Percentiles rank a stretch among this genome's conserved stretches.
Conservation (phyloP, 2,797 vertebrate genomes). For the Falco concolor region DNA sequence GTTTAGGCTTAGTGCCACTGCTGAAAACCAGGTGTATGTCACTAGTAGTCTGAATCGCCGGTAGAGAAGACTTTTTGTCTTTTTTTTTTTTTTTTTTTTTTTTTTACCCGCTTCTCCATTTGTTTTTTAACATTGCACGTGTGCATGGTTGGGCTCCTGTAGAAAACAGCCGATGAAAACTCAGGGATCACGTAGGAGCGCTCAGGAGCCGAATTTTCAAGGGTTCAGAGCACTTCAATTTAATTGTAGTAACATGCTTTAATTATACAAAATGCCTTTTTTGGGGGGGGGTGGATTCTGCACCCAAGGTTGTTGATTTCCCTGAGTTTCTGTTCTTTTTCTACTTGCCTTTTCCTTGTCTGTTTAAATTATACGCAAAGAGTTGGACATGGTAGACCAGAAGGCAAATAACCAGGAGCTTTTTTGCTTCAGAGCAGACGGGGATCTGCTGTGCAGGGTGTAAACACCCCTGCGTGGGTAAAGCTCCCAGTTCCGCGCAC, state of each 20-base stretch:
- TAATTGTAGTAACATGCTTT: background rate
- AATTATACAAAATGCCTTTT: background rate
- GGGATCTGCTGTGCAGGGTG: background rate
- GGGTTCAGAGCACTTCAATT: background rate
- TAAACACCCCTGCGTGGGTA: rapidly evolving
- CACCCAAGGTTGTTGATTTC: background rate
- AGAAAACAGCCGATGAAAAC: background rate
- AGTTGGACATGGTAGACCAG: background rate
- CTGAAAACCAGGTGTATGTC: too few species aligned
- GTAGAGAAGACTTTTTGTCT: background rate
- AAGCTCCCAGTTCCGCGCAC: background rate
- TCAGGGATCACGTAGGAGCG: background rate
- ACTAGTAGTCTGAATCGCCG: rapidly evolving
- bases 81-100: too few species aligned
- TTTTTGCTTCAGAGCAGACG: rapidly evolving
- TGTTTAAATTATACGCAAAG: background rate
- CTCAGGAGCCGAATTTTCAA: background rate
- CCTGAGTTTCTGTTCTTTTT: background rate
- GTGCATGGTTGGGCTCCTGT: background rate
- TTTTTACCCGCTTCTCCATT: background rate
- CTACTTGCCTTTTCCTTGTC: background rate
- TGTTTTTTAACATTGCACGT: background rate
- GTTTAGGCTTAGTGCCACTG: background rate
- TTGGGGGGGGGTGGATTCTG: background rate
- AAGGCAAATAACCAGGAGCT: background rate